Evolutionary conservation across 2,888 invertebrate genomes (phyloP), one percentile per base, ranked within the genome.

Genomic region (Zaprionus bogoriensis): DNA sequence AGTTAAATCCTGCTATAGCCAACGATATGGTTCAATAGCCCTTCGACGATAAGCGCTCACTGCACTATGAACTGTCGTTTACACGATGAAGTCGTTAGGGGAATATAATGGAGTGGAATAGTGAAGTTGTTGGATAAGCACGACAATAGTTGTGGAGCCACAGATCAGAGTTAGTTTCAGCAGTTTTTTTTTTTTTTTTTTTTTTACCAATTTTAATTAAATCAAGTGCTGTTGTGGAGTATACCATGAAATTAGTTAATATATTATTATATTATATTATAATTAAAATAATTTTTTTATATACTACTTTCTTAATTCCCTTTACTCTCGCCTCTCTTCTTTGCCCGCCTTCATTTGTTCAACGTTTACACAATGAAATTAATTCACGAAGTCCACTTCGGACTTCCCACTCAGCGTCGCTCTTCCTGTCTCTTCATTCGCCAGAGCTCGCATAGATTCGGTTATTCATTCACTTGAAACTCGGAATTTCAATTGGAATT

Each of bases 401-500:
- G n/a, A 30, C 14, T 20, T 20, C 4, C 0, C 12, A 28, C 2
- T 22, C 7, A 5, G 12, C 10, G 7, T 7, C 17, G 9, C 23
- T 32, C 25, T 32, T 32, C 19, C 19, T 25, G 4, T 17, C 5
- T 17, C n/a, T 32, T 7, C 1, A 9, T n/a, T n/a, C 30, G 4
- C 10, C 12, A 4, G 12, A 30, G 5, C 30, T 36, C 32, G 17
- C 32, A 6, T 36, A 17, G 32, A 36, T 36, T 36, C 5, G 14
- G 25, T 36, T 36, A 27, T 28, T 38, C 48, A 28, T 54, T 19
- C 25, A 14, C 10, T 47, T 38, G 23, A 17, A 46, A 27, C 25
- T 25, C 38, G 20, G 25, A 36, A 30, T 53, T 19, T 41, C 14
- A 42, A 28, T 69, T 74, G 36, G 47, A 55, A 46, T 55, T 51